phyloP scores from a whole-genome alignment of 2,113 vertebrate species.

The Gila orcuttii region DNA sequence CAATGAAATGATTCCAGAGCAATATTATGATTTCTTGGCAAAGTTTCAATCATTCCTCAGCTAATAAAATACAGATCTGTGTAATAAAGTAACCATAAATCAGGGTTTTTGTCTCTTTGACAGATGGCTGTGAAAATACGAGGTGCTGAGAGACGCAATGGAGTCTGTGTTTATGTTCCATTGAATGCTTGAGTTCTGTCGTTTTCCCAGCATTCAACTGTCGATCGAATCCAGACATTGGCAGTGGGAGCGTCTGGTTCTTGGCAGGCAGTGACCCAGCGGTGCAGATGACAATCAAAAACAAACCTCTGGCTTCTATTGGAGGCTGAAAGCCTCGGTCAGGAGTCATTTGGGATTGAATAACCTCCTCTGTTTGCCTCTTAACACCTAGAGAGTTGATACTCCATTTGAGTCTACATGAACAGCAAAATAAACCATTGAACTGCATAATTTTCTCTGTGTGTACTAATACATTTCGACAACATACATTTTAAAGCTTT shows the following conservation, averaged over 20 bases:
- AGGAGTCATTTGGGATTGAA: background rate
- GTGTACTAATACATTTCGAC: background rate
- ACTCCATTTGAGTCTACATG: background rate
- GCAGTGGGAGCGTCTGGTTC: background rate
- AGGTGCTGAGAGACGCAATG: background rate
- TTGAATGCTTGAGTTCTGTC: background rate
- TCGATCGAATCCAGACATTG: constrained; percentile 7
- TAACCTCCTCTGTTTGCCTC: background rate
- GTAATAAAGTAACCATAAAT: background rate
- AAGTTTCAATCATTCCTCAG: background rate
- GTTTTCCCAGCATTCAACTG: constrained; percentile 11
- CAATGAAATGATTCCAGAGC: background rate
- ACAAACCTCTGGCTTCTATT: constrained; percentile 17
- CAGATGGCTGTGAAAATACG: background rate
- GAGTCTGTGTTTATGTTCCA: constrained; percentile 7
- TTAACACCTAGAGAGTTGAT: constrained; percentile 1
- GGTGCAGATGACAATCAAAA: constrained; percentile 5
- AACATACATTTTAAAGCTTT: background rate
- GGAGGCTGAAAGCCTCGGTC: background rate
- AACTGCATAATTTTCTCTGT: background rate
- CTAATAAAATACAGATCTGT: background rate
- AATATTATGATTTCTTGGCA: background rate
- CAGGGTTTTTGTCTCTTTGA: background rate
- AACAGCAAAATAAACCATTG: background rate
- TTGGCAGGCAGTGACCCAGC: background rate